Evolutionary conservation across 2,113 vertebrate genomes (phyloP).

Genomic region (Gymnarchus niloticus): DNA sequence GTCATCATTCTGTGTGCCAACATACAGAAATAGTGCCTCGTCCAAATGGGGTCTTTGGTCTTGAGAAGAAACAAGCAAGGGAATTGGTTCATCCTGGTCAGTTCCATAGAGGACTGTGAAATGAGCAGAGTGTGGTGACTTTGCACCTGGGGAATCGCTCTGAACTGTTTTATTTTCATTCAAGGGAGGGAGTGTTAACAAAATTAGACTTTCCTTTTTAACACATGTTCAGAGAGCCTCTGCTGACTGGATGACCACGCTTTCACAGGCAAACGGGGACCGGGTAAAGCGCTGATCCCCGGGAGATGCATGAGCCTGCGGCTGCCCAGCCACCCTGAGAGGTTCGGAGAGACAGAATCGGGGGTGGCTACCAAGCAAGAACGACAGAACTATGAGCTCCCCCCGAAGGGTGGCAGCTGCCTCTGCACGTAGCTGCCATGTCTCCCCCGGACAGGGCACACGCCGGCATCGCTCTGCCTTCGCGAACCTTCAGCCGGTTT

Average conservation of each 20-base stretch:
- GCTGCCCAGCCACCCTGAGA: no score
- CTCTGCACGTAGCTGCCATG: background rate
- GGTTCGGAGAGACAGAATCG: background rate
- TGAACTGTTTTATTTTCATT: constrained; percentile 10
- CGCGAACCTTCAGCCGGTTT: no score
- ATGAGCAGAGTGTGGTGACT: background rate
- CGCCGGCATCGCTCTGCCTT: no score
- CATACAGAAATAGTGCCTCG: background rate
- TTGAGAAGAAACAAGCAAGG: background rate
- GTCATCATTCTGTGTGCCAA: background rate
- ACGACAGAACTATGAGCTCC: background rate
- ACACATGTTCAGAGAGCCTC: background rate
- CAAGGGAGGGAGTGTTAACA: background rate
- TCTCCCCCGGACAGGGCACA: background rate
- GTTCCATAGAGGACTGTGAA: background rate
- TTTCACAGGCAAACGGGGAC: no score
- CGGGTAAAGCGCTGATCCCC: no score
- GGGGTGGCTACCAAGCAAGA: background rate
- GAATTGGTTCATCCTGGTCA: background rate
- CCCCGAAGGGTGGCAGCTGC: background rate
- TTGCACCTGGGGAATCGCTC: background rate
- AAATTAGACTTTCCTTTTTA: background rate
- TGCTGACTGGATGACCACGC: background rate
- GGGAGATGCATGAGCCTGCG: no score
- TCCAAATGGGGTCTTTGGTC: background rate